These are phyloP conservation scores for Halichoerus grypus DNA, from an alignment of 2,113 vertebrate genomes.

Conservation along the genomic window DNA sequence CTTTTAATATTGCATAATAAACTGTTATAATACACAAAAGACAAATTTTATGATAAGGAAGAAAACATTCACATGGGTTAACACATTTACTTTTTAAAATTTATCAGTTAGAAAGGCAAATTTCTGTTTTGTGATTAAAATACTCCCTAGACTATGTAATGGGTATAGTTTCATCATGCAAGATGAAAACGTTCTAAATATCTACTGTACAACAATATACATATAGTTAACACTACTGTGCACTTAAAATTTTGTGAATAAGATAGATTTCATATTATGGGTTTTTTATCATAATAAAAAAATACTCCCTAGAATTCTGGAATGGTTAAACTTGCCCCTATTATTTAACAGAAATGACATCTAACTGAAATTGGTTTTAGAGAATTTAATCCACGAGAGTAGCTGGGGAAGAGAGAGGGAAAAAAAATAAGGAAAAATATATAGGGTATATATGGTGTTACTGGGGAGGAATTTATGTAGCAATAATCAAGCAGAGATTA, in stretches of 20 bases:
- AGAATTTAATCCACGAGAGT: not conserved
- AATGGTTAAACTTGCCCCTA: not conserved
- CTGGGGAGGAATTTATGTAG: not conserved
- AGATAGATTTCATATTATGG: not conserved
- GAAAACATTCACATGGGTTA: not conserved
- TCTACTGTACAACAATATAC: not conserved
- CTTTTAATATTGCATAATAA: not conserved
- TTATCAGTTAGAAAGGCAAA: not conserved
- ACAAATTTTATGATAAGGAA: not conserved
- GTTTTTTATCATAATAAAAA: not conserved
- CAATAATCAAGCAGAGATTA: not conserved
- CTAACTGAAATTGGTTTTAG: not conserved
- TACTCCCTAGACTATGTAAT: not conserved
- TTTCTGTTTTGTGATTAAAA: not conserved
- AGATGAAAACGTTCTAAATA: not conserved
- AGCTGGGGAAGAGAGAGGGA: not conserved
- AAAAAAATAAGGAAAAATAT: not conserved
- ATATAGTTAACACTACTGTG: not conserved
- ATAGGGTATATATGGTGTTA: not conserved
- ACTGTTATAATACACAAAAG: not conserved
- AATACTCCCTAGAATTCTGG: not conserved
- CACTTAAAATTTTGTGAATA: not conserved
- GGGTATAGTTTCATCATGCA: not conserved
- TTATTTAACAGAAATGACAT: not conserved
- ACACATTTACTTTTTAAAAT: not conserved